These are phyloP conservation scores for Gerosis bhagava DNA, from an alignment of 2,888 invertebrate genomes.

Conservation along the genomic window DNA sequence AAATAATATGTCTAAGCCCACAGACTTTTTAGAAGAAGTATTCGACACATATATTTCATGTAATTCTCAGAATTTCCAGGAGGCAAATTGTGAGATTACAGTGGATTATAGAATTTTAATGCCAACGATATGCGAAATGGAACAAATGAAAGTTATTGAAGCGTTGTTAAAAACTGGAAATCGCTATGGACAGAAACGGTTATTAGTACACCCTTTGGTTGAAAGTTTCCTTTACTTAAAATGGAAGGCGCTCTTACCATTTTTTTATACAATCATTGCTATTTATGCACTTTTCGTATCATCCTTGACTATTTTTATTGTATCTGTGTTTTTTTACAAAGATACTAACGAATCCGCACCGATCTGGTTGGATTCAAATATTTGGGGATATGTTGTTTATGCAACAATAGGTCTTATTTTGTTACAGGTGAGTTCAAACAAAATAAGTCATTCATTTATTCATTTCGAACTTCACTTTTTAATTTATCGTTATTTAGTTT, in stretches of 20 bases:
- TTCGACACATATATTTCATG: slow-evolving; percentile 76
- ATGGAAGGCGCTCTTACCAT: slow-evolving; percentile 78
- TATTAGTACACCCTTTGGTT: slow-evolving; percentile 80
- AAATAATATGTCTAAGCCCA: slow-evolving; percentile 76
- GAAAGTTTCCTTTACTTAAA: slow-evolving; percentile 81
- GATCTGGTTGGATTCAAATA: slow-evolving; percentile 46
- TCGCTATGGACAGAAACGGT: slow-evolving; percentile 64
- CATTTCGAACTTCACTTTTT: not conserved
- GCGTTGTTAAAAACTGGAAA: slow-evolving; percentile 78
- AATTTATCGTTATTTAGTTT: not conserved
- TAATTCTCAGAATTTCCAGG: slow-evolving; percentile 65
- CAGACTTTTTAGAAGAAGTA: slow-evolving; percentile 74
- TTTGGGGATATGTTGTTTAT: slow-evolving; percentile 67
- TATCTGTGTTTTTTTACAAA: slow-evolving; percentile 71
- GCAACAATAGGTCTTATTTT: slow-evolving; percentile 57
- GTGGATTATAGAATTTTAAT: slow-evolving; percentile 76
- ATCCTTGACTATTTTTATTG: slow-evolving; percentile 72
- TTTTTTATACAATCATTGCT: slow-evolving; percentile 76
- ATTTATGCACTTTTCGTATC: slow-evolving; percentile 74
- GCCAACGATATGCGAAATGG: slow-evolving; percentile 66
- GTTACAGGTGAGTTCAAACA: slow-evolving; percentile 59
- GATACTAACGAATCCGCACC: slow-evolving; percentile 55
- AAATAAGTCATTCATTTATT: too few relatives aligned
- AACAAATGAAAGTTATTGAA: slow-evolving; percentile 81
- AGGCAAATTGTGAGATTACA: slow-evolving; percentile 66